Conservation (phyloP, 2,888 invertebrate genomes). For the Amphimallon solstitiale region DNA sequence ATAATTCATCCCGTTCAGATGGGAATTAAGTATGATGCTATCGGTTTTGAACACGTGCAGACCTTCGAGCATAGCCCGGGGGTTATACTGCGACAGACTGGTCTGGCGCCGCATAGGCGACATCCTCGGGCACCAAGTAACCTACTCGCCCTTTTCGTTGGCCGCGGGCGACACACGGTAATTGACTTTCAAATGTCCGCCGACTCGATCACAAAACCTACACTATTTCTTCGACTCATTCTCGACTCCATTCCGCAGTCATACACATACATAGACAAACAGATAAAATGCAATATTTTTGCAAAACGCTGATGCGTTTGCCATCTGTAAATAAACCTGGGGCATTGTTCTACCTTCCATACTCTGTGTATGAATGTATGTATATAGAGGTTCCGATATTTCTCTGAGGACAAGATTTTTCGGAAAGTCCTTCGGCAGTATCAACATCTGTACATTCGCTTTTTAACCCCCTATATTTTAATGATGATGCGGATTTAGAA, state of each 20-base stretch:
- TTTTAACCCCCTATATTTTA: background rate
- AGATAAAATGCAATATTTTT: constrained; percentile 33
- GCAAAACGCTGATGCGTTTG: constrained; percentile 31
- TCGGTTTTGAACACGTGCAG: constrained; percentile 46
- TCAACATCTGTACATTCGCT: background rate
- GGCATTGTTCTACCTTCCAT: constrained; percentile 15
- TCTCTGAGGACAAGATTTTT: constrained; percentile 12
- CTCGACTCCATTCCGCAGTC: background rate
- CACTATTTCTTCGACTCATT: constrained; percentile 39
- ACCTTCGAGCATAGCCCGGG: constrained; percentile 40
- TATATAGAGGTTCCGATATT: constrained; percentile 20
- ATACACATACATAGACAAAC: too few species aligned
- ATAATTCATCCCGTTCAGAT: constrained; percentile 41
- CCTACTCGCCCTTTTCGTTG: constrained; percentile 55
- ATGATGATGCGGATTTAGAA: constrained; percentile 2
- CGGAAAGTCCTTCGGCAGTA: background rate
- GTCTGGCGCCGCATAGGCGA: constrained; percentile 57
- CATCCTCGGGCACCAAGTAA: constrained; percentile 54
- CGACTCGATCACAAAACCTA: constrained; percentile 41
- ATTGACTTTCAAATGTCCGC: constrained; percentile 56
- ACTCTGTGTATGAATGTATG: background rate
- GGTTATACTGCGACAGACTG: constrained; percentile 41
- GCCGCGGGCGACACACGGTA: constrained; percentile 51
- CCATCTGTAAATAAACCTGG: constrained; percentile 29
- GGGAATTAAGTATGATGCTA: constrained; percentile 45